A percentile compares a stretch with the other conserved stretches of the same genome.
Evolutionary conservation across 1,140 invertebrate species (phyloP).

Genomic region (Macrotrachela quadricornifera): DNA sequence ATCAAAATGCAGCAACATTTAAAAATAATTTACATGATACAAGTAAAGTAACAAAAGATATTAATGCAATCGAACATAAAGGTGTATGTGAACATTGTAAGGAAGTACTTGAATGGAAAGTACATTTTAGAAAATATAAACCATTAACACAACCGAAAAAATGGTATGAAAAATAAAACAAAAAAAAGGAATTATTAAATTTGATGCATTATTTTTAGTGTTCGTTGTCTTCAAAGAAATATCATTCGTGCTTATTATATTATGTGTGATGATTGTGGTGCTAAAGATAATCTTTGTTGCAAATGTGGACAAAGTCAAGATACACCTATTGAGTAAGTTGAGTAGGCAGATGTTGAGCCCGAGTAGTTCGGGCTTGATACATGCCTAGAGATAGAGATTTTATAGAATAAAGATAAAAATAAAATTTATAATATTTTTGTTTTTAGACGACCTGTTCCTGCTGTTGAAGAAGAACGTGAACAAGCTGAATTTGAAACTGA

Average conservation of each 20-base stretch:
- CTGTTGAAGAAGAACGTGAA: conserved; percentile 12
- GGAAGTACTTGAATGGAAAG: conserved; percentile 72
- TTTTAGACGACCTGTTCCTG: not conserved
- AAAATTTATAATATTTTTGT: not conserved
- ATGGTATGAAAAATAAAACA: conserved; percentile 29
- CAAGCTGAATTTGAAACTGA: conserved; percentile 14
- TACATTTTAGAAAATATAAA: conserved; percentile 83
- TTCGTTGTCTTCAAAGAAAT: conserved; percentile 50
- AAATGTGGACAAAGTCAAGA: conserved; percentile 46
- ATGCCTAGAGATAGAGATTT: not conserved
- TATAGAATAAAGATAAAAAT: not conserved
- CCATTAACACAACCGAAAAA: conserved; percentile 50
- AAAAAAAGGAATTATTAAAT: not conserved
- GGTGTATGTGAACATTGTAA: conserved; percentile 62
- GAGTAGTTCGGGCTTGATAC: not conserved
- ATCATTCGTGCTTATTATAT: conserved; percentile 64
- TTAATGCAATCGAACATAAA: conserved; percentile 47
- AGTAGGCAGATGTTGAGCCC: not conserved
- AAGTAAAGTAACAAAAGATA: conserved; percentile 38
- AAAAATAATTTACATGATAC: conserved; percentile 53
- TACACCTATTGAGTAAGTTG: too few species aligned
- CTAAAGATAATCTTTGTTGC: conserved; percentile 44
- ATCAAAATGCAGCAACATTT: conserved; percentile 54
- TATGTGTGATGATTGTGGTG: conserved; percentile 48
- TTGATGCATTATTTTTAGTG: conserved; percentile 29